phyloP scores from a whole-genome alignment of 37 sponge, comb jelly and placozoan genomes.

The Theonella swinhoei region DNA sequence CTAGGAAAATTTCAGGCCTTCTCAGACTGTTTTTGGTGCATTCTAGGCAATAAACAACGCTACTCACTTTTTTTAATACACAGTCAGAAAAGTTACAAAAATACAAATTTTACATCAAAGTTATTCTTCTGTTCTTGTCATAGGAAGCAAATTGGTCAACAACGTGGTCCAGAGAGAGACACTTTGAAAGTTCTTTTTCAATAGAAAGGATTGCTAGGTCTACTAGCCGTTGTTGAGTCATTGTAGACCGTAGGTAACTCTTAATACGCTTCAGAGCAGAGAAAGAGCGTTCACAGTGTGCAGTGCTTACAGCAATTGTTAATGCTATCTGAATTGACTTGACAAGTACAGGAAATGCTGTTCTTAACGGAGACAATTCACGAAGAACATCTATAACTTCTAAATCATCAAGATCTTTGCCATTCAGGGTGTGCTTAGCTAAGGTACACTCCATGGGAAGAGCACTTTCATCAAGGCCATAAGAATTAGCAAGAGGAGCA shows the following conservation, averaged over 20 bases:
- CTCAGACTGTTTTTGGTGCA: too few relatives aligned
- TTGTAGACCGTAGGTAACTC: conserved; percentile 39
- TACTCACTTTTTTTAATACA: too few relatives aligned
- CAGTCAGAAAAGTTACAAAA: too few relatives aligned
- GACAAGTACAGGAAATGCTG: conserved; percentile 19
- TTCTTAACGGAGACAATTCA: conserved; percentile 33
- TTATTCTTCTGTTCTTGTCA: conserved; percentile 35
- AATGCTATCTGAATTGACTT: conserved; percentile 40
- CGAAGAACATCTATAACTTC: conserved; percentile 25
- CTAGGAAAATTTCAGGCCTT: too few relatives aligned
- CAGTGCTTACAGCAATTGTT: conserved; percentile 61
- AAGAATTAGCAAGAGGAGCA: conserved; percentile 40
- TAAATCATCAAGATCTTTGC: conserved; percentile 14
- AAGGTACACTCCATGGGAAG: conserved; percentile 31
- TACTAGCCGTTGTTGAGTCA: conserved; percentile 36
- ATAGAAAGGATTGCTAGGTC: conserved; percentile 39
- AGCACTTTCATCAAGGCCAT: conserved; percentile 27
- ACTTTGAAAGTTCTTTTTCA: conserved; percentile 44
- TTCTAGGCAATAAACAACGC: too few relatives aligned
- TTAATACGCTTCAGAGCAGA: conserved; percentile 62
- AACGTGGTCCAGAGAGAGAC: conserved; percentile 23
- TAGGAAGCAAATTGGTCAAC: conserved; percentile 17
- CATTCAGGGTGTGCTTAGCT: conserved; percentile 39
- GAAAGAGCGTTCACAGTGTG: conserved; percentile 62
- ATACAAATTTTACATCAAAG: conserved; percentile 20